A percentile compares a stretch with the other conserved stretches of the same genome.
phyloP scores from a whole-genome alignment of 2,888 invertebrate genomes.

The Leptothorax acervorum region DNA sequence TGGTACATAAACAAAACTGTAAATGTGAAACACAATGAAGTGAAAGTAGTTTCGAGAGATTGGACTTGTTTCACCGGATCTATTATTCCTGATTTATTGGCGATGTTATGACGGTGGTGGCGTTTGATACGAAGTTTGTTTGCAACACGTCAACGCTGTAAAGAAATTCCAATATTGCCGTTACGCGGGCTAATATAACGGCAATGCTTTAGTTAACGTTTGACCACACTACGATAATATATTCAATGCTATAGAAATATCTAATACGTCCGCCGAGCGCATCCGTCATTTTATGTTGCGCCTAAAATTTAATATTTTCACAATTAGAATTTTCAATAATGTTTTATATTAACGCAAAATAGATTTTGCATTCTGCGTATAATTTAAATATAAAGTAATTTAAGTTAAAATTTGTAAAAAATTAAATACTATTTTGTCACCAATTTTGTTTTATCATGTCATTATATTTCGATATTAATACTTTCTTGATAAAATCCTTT shows the following conservation, averaged over 20 bases:
- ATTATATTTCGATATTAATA: neutral
- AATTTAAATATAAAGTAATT: neutral
- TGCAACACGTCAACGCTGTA: conserved; percentile 55
- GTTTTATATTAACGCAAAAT: neutral
- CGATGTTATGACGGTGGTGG: conserved; percentile 36
- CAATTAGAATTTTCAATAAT: neutral
- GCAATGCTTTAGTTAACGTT: conserved; percentile 5
- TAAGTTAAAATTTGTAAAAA: neutral
- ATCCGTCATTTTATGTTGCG: neutral
- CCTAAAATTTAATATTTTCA: neutral
- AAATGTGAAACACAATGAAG: conserved; percentile 43
- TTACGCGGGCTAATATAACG: neutral
- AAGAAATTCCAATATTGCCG: conserved; percentile 52
- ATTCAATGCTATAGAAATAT: neutral
- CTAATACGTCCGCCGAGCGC: neutral
- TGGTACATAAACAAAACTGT: conserved; percentile 24
- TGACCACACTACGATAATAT: neutral
- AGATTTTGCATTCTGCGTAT: neutral
- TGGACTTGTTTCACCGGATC: conserved; percentile 44
- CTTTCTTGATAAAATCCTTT: neutral
- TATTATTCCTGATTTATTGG: conserved; percentile 53
- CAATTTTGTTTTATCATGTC: neutral
- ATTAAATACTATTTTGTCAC: neutral
- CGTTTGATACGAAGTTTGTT: conserved; percentile 48
- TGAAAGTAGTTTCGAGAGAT: conserved; percentile 46